These are phyloP conservation scores for Diogma glabrata DNA, from an alignment of 2,888 invertebrate genomes.

Conservation along the genomic window DNA sequence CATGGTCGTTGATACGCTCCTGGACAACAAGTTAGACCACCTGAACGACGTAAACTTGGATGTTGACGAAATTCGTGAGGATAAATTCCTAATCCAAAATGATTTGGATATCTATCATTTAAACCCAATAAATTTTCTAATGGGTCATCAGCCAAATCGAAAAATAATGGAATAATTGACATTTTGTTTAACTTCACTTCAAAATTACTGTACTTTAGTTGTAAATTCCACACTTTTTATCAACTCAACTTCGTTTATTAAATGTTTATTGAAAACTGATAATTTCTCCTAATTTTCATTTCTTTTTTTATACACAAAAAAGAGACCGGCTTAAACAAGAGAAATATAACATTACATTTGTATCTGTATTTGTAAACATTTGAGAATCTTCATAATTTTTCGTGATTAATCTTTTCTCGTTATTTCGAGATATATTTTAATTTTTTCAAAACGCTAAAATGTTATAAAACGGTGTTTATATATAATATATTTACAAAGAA, in stretches of 20 bases:
- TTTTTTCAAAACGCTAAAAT: no score
- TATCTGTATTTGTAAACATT: no score
- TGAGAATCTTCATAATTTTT: no score
- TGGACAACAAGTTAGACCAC: no score
- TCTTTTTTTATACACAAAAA: no score
- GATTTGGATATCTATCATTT: not conserved
- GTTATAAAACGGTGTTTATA: no score
- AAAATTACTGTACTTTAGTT: not conserved
- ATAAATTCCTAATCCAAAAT: not conserved
- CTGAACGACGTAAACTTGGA: not conserved
- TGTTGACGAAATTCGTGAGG: not conserved
- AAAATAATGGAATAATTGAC: not conserved
- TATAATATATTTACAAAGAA: no score
- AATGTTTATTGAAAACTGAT: not conserved
- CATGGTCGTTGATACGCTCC: no score
- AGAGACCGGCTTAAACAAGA: no score
- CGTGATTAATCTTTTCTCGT: no score
- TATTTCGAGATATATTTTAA: no score
- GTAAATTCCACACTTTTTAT: not conserved
- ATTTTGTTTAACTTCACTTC: not conserved
- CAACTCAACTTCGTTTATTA: not conserved
- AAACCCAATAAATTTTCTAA: not conserved
- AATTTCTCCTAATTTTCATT: not conserved
- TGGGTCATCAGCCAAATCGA: not conserved
- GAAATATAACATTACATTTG: no score